A percentile compares a stretch with the other conserved stretches of the same genome.
Conservation (phyloP, 2,113 vertebrate genomes). For the Rhinoptilus africanus region DNA sequence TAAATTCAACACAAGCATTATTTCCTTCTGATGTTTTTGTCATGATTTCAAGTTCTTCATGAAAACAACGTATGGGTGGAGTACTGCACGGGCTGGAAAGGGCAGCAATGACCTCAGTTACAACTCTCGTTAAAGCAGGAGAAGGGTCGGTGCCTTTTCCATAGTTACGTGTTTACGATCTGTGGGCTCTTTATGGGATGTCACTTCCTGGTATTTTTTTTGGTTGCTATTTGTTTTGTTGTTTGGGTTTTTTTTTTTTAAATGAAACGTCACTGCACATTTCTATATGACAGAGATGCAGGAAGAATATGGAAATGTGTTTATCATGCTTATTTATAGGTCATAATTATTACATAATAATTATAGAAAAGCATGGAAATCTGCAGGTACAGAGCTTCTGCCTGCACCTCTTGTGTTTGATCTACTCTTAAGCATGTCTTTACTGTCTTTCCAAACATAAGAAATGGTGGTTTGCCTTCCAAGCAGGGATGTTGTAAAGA, state of each 20-base stretch:
- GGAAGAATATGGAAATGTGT: neutral
- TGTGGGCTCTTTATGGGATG: neutral
- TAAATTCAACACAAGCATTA: conserved; percentile 2
- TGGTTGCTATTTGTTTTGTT: neutral
- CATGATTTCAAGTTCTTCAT: conserved; percentile 37
- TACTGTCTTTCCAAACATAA: neutral
- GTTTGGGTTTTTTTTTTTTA: neutral
- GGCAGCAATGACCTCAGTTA: conserved; percentile 52
- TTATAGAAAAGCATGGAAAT: neutral
- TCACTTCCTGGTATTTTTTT: neutral
- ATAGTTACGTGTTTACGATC: neutral
- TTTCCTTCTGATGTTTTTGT: conserved; percentile 53
- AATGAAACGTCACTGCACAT: neutral
- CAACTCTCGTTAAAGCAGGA: neutral
- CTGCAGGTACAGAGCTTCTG: neutral
- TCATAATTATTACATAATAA: neutral
- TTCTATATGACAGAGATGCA: neutral
- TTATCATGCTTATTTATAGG: neutral
- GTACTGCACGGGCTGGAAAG: neutral
- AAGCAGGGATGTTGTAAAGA: neutral
- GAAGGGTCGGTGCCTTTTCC: neutral
- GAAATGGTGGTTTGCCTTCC: neutral
- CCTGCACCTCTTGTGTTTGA: neutral
- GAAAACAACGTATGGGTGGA: conserved; percentile 64
- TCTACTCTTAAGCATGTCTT: neutral